These are phyloP conservation scores for Thereva unica DNA, from an alignment of 2,888 invertebrate genomes.

Conservation along the genomic window DNA sequence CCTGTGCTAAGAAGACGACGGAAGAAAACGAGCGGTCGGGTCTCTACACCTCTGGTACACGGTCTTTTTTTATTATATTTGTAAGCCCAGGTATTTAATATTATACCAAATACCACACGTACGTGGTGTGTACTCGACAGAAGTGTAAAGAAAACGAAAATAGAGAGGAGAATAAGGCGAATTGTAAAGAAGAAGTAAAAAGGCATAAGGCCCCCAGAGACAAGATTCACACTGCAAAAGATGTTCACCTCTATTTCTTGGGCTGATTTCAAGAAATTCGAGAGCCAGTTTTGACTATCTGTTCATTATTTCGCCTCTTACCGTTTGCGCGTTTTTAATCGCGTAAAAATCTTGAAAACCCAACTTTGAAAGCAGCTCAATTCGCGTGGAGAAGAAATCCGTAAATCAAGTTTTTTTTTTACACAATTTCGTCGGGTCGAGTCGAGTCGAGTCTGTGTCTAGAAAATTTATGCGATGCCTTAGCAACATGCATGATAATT, in stretches of 20 bases:
- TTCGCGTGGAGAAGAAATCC: conserved; percentile 22
- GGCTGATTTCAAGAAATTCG: conserved; percentile 23
- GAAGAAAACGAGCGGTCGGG: conserved; percentile 31
- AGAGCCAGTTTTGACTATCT: conserved; percentile 19
- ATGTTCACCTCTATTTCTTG: conserved; percentile 29
- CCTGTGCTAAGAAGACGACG: conserved; percentile 11
- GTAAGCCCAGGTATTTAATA: too few relatives aligned
- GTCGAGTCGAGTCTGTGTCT: conserved; percentile 13
- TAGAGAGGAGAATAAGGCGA: conserved; percentile 25
- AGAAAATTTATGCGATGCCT: conserved; percentile 4
- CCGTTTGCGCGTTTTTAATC: conserved; percentile 4
- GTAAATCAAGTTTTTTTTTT: conserved; percentile 24
- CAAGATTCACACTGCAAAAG: conserved; percentile 17
- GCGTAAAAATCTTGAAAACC: conserved; percentile 6
- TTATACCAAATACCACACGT: too few relatives aligned
- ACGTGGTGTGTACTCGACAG: background rate
- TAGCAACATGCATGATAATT: conserved; percentile 27
- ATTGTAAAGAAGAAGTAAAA: conserved; percentile 5
- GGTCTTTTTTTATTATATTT: background rate
- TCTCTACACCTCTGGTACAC: conserved; percentile 8
- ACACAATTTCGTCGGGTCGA: conserved; percentile 19
- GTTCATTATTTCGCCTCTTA: conserved; percentile 19
- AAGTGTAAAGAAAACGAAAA: conserved; percentile 23
- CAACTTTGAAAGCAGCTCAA: conserved; percentile 12
- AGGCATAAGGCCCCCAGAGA: conserved; percentile 25